Base-by-base conservation (phyloP, 2,888 invertebrate genomes). In the Frankliniella fusca region DNA sequence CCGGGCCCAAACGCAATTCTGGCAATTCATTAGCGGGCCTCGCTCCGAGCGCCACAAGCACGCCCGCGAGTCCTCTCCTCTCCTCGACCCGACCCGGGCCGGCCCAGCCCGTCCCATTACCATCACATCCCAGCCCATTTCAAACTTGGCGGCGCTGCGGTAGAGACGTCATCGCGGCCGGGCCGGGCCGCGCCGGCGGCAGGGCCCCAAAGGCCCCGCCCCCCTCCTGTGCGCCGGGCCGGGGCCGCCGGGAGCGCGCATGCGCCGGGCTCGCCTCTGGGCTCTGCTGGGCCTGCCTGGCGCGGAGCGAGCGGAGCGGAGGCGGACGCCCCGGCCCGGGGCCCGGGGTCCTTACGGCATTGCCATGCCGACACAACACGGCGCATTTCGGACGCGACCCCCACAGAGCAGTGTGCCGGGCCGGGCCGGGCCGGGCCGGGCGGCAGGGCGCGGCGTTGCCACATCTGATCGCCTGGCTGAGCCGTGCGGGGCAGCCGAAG, bases 301-400 rank as follows among this genome's bases (percentile, higher is more conserved):
- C 54, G 54, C 54, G 54, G 54, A 18, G 54, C 50, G 10, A 9
- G 54, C 54, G 54, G 54, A 0, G 54, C 54, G 54, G 18, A 54
- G 11, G 12, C 54, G 12, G 38, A 38, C 38, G 38, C 3, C 38
- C 38, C 61, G 18, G 20, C 18, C 61, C 23, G 10, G 10, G 9
- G 12, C 27, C 23, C 70, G 70, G 70, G 23, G 70, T 23, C 81
- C 28, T 27, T 18, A 28, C 38, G n/a, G 49, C 79, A 18, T 28
- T 54, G 65, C 70, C 80, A 76, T 27, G 80, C 76, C 54, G 28
- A 80, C 80, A 81, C 83, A 81, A 83, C 81, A 76, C 82, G 83
- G 81, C 82, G 49, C 80, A n/a, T 38, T 76, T 76, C 80, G 23
- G 81, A 38, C 38, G 38, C 38, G 38, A 38, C 38, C 38, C 38